Conservation (phyloP, 2,888 invertebrate genomes). For the Shargacucullia verbasci region DNA sequence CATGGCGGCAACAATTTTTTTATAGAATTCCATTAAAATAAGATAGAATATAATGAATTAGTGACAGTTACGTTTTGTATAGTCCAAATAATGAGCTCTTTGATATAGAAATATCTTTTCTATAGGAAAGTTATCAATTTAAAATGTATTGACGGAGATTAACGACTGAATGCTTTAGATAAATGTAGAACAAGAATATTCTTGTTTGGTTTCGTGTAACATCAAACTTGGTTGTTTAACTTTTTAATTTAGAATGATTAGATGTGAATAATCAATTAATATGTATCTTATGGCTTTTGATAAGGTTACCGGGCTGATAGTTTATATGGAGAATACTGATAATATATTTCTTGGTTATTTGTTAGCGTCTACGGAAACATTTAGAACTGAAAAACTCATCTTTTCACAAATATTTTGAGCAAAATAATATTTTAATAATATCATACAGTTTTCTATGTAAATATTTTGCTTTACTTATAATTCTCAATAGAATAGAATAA, state of each 20-base stretch:
- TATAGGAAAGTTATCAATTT: slow-evolving; percentile 54
- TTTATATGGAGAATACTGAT: no score
- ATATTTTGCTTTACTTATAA: no score
- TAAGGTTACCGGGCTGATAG: no score
- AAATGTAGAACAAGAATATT: slow-evolving; percentile 33
- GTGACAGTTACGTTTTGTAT: slow-evolving; percentile 58
- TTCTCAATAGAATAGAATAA: no score
- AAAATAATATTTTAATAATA: no score
- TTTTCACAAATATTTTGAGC: no score
- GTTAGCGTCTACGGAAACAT: no score
- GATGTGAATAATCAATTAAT: background rate
- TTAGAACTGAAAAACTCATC: no score
- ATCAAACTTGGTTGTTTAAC: slow-evolving; percentile 15
- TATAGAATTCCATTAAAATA: slow-evolving; percentile 72
- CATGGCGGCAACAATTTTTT: slow-evolving; percentile 64
- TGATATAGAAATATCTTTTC: slow-evolving; percentile 50
- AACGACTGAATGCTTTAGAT: slow-evolving; percentile 47
- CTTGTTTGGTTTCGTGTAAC: slow-evolving; percentile 27
- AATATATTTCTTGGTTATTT: no score
- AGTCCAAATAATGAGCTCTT: slow-evolving; percentile 49
- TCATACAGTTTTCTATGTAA: no score
- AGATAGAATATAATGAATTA: slow-evolving; percentile 72
- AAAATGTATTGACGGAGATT: slow-evolving; percentile 47
- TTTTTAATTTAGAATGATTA: slow-evolving; percentile 18
- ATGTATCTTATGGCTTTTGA: no score